These are phyloP conservation scores for Ceratina australensis DNA, from an alignment of 1,140 invertebrate genomes.

Conservation along the genomic window DNA sequence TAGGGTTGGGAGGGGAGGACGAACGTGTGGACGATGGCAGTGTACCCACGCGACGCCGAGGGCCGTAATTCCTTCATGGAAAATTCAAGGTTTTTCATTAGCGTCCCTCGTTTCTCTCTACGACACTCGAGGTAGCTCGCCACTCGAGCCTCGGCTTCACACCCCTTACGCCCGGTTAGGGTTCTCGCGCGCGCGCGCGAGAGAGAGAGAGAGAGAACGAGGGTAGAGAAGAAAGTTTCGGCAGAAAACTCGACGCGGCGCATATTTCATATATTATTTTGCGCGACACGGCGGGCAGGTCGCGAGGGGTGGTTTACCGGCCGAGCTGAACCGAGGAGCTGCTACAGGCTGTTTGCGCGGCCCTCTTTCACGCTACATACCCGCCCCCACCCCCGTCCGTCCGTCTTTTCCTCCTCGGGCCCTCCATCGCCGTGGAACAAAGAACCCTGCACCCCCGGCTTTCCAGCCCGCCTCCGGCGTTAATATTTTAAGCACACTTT, in stretches of 20 bases:
- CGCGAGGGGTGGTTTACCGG: constrained; percentile 45
- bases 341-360: constrained; percentile 74
- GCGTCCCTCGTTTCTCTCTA: constrained; percentile 59
- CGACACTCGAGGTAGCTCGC: constrained; percentile 8
- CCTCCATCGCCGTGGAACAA: constrained; percentile 72
- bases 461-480: constrained; percentile 73
- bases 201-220: background rate
- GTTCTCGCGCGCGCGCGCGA: too few species aligned
- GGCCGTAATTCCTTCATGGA: constrained; percentile 76
- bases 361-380: constrained; percentile 56
- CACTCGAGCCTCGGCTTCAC: constrained; percentile 40
- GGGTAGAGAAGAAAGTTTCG: constrained; percentile 58
- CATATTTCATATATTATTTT: constrained; percentile 80
- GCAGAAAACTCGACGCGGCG: constrained; percentile 71
- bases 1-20: too few species aligned
- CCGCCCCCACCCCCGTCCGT: too few species aligned
- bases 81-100: constrained; percentile 80
- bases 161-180: constrained; percentile 22
- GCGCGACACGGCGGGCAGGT: constrained; percentile 58
- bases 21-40: too few species aligned
- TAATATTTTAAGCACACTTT: constrained; percentile 81
- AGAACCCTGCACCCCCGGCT: constrained; percentile 66
- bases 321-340: constrained; percentile 56
- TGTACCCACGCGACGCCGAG: constrained; percentile 18
- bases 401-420: constrained; percentile 37